Evolutionary conservation across 2,113 vertebrate species (phyloP).

Genomic region (Sebastes schlegelii): DNA sequence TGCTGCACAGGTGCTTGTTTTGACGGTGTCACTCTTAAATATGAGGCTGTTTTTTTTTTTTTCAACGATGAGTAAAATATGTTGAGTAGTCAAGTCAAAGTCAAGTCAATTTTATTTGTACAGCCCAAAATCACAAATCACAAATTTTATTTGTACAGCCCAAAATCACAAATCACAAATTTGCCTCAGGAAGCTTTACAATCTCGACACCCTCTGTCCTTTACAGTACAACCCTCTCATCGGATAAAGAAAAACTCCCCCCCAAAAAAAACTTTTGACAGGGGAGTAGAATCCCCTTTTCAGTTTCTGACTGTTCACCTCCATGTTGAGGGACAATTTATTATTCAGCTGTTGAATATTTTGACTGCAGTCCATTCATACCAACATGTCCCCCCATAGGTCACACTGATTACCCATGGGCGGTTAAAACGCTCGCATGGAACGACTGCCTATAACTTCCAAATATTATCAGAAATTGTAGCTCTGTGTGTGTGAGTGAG

Average conservation of each 20-base stretch:
- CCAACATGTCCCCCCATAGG: constrained; percentile 22
- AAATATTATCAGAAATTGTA: constrained; percentile 26
- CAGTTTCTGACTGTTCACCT: not conserved
- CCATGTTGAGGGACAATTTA: constrained; percentile 5
- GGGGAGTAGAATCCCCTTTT: not conserved
- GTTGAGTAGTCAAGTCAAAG: not conserved
- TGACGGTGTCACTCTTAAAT: not conserved
- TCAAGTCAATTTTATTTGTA: too few species aligned
- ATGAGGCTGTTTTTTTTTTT: not conserved
- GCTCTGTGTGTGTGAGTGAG: not conserved
- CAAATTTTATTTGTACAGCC: too few species aligned
- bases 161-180: too few species aligned
- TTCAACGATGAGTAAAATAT: not conserved
- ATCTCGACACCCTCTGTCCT: too few species aligned
- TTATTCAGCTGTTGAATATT: constrained; percentile 36
- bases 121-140: too few species aligned
- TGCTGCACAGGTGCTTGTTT: constrained; percentile 30
- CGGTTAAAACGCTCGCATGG: constrained; percentile 7
- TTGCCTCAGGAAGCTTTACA: too few species aligned
- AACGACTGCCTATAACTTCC: not conserved
- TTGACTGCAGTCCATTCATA: constrained; percentile 23
- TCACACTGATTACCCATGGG: constrained; percentile 45
- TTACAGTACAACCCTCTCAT: too few species aligned
- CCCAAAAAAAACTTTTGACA: too few species aligned
- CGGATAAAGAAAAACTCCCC: too few species aligned